Evolutionary conservation across 2,888 invertebrate genomes (phyloP).

Genomic region (Andricus curvator): DNA sequence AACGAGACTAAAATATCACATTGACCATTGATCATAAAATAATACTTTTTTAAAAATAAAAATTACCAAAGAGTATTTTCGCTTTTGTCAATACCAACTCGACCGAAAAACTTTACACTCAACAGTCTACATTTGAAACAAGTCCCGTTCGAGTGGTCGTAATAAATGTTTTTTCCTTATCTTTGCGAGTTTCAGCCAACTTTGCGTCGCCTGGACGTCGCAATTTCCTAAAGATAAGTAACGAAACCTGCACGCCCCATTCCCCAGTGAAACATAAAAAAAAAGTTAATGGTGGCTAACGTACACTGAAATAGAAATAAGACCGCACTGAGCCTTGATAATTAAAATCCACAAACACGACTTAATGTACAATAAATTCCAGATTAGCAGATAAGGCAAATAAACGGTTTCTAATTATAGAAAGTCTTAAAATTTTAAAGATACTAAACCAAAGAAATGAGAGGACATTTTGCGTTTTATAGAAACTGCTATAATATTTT

Average conservation of each 20-base stretch:
- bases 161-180: slow-evolving; percentile 39
- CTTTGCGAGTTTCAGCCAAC: slow-evolving; percentile 13
- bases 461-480: too few species aligned
- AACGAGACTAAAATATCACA: too few species aligned
- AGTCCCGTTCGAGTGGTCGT: slow-evolving; percentile 30
- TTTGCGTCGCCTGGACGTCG: slow-evolving; percentile 23
- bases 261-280: slow-evolving; percentile 20
- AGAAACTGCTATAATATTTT: too few species aligned
- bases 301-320: slow-evolving; percentile 8
- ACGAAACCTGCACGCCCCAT: slow-evolving; percentile 28
- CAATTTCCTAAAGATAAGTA: slow-evolving; percentile 36
- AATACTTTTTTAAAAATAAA: not conserved
- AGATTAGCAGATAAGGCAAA: not conserved
- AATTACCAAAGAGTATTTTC: not conserved
- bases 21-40: too few species aligned
- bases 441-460: too few species aligned
- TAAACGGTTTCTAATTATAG: not conserved
- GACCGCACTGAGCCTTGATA: not conserved
- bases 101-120: not conserved
- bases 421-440: too few species aligned
- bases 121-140: slow-evolving; percentile 2
- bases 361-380: not conserved
- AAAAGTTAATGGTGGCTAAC: slow-evolving; percentile 19
- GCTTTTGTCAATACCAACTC: slow-evolving; percentile 12
- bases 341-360: slow-evolving; percentile 5